phyloP scores from a whole-genome alignment of 2,888 invertebrate genomes.

The Geotrupes spiniger region DNA sequence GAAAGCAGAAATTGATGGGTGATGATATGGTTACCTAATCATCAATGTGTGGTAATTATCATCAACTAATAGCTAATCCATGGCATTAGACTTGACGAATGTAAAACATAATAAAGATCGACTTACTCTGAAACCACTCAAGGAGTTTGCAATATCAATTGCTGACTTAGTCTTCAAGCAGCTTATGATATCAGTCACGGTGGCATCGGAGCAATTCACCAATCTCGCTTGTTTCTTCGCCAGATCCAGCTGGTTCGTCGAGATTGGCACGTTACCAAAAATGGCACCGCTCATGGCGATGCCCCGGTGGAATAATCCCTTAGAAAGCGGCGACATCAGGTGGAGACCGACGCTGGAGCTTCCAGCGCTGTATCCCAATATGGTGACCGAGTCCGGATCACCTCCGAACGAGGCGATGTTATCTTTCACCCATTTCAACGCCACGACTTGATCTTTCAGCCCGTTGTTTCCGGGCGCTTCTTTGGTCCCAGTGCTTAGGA shows the following conservation, averaged over 20 bases:
- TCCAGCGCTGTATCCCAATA: slow-evolving; percentile 59
- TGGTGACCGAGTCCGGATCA: slow-evolving; percentile 61
- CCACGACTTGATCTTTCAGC: slow-evolving; percentile 67
- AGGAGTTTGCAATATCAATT: slow-evolving; percentile 52
- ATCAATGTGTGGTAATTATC: too few relatives aligned
- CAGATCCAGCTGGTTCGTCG: slow-evolving; percentile 55
- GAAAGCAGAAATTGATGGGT: too few relatives aligned
- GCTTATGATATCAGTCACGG: slow-evolving; percentile 55
- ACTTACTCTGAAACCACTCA: slow-evolving; percentile 50
- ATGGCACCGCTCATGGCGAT: slow-evolving; percentile 67
- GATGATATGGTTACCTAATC: too few relatives aligned
- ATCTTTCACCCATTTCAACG: slow-evolving; percentile 63
- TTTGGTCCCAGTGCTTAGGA: slow-evolving; percentile 61
- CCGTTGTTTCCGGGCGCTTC: slow-evolving; percentile 68
- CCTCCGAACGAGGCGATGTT: slow-evolving; percentile 69
- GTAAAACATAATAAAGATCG: too few relatives aligned
- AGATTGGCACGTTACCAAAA: slow-evolving; percentile 54
- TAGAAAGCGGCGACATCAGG: slow-evolving; percentile 66
- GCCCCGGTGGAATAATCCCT: slow-evolving; percentile 67
- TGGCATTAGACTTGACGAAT: too few relatives aligned
- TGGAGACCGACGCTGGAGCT: slow-evolving; percentile 49
- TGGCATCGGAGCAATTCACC: slow-evolving; percentile 57
- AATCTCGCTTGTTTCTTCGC: slow-evolving; percentile 62
- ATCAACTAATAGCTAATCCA: too few relatives aligned
- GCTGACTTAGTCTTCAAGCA: slow-evolving; percentile 59